Conservation (phyloP, 2,113 vertebrate genomes). For the Ammodytes marinus region DNA sequence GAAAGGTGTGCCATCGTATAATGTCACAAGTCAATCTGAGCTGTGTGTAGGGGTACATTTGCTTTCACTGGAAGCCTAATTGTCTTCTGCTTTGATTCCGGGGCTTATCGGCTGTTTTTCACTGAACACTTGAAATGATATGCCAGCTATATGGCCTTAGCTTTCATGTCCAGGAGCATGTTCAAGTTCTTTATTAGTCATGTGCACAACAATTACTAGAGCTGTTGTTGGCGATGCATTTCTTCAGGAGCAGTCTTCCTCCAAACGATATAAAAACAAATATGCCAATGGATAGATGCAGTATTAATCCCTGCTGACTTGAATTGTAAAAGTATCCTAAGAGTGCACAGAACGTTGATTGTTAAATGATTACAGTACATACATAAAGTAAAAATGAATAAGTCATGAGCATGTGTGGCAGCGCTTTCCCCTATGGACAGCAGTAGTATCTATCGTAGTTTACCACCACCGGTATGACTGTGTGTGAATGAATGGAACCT, state of each 20-base stretch:
- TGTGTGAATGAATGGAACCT: too few species aligned
- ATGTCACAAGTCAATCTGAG: background rate
- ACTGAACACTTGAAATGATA: background rate
- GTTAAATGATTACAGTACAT: background rate
- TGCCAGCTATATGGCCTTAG: background rate
- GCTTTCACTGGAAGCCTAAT: background rate
- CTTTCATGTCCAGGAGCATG: too few species aligned
- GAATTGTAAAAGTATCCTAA: background rate
- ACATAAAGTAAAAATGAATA: slow-evolving; percentile 1
- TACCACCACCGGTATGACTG: too few species aligned
- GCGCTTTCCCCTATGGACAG: background rate
- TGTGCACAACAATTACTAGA: too few species aligned
- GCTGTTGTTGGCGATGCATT: too few species aligned
- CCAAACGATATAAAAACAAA: too few species aligned
- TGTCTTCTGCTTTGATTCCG: background rate
- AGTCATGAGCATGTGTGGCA: background rate
- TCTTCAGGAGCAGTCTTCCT: too few species aligned
- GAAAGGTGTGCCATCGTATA: background rate
- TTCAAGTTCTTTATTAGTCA: too few species aligned
- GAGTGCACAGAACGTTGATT: background rate
- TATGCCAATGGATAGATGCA: too few species aligned
- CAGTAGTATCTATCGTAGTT: too few species aligned
- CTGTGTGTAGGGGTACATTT: background rate
- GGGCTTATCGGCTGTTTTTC: background rate
- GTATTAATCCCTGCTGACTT: background rate